A percentile compares a stretch with the other conserved stretches of the same genome.
phyloP scores from a whole-genome alignment of 2,888 invertebrate species.

The Euplexia lucipara region DNA sequence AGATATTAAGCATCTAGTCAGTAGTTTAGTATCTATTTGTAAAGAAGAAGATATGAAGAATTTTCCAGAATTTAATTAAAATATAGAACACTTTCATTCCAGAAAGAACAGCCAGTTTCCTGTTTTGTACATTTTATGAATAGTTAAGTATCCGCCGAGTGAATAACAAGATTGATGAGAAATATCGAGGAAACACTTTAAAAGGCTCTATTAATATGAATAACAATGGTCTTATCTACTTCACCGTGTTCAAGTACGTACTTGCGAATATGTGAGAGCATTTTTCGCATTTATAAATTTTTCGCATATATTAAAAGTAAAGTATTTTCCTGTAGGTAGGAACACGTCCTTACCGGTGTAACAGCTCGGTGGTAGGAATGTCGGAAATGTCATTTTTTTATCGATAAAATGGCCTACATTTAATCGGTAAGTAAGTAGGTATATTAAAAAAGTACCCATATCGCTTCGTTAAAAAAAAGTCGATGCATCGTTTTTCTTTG shows the following conservation, averaged over 20 bases:
- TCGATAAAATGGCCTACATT: too few species aligned
- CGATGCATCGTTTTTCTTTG: too few species aligned
- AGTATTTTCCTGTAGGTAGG: slow-evolving; percentile 11
- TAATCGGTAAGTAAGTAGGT: too few species aligned
- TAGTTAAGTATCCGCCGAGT: slow-evolving; percentile 4
- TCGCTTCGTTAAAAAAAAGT: too few species aligned
- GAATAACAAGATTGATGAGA: slow-evolving; percentile 43
- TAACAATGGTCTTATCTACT: slow-evolving; percentile 41
- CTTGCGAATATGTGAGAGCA: slow-evolving; percentile 27
- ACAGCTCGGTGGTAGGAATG: background rate
- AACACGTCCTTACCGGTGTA: background rate
- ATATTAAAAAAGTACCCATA: too few species aligned
- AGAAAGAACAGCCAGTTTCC: background rate
- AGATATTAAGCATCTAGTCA: too few species aligned
- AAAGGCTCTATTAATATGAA: slow-evolving; percentile 36
- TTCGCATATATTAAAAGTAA: slow-evolving; percentile 29
- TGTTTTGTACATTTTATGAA: slow-evolving; percentile 12
- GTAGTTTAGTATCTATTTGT: background rate
- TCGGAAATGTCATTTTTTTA: too few species aligned
- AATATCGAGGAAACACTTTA: slow-evolving; percentile 32
- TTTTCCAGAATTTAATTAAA: background rate
- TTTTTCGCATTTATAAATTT: slow-evolving; percentile 34
- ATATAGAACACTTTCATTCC: background rate
- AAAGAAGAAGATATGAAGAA: background rate
- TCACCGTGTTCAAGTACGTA: background rate